These are phyloP conservation scores for Eupithecia abbreviata DNA, from an alignment of 2,888 invertebrate genomes.

Conservation along the genomic window DNA sequence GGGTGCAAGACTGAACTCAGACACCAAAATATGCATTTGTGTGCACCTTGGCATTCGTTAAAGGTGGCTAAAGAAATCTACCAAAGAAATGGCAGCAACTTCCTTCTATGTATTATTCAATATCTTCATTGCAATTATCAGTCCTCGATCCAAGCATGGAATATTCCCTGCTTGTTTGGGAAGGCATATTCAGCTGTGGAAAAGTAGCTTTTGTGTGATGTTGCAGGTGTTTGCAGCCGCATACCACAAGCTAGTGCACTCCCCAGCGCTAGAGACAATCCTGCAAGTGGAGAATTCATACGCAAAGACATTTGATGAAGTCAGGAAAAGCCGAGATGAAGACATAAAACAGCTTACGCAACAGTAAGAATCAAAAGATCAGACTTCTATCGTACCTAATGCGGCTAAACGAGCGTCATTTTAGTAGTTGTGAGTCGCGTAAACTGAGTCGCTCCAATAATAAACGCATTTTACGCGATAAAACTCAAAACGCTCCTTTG, in stretches of 20 bases:
- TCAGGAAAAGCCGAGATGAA: constrained; percentile 88
- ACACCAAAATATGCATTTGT: not conserved
- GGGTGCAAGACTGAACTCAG: not conserved
- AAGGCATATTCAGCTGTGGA: not conserved
- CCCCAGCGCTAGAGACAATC: constrained; percentile 93
- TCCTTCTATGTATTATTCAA: not conserved
- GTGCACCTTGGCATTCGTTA: too few relatives aligned
- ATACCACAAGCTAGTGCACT: constrained; percentile 92
- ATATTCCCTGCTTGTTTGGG: not conserved
- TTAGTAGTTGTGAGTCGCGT: too few relatives aligned
- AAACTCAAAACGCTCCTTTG: not conserved
- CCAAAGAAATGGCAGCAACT: not conserved
- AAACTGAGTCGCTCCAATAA: too few relatives aligned
- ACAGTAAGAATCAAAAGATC: constrained; percentile 63
- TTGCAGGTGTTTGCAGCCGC: constrained; percentile 89
- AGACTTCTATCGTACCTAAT: not conserved
- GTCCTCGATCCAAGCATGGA: not conserved
- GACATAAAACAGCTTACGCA: constrained; percentile 88
- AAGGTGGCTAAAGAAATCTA: not conserved
- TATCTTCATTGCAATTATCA: not conserved
- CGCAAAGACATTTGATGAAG: constrained; percentile 90
- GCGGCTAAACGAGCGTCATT: too few relatives aligned
- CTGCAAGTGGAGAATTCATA: constrained; percentile 94
- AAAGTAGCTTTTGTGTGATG: not conserved
- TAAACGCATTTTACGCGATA: not conserved